Evolutionary conservation across 2,888 invertebrate species (phyloP), one percentile per base, ranked within the genome.

Genomic region (Erynnis tages): DNA sequence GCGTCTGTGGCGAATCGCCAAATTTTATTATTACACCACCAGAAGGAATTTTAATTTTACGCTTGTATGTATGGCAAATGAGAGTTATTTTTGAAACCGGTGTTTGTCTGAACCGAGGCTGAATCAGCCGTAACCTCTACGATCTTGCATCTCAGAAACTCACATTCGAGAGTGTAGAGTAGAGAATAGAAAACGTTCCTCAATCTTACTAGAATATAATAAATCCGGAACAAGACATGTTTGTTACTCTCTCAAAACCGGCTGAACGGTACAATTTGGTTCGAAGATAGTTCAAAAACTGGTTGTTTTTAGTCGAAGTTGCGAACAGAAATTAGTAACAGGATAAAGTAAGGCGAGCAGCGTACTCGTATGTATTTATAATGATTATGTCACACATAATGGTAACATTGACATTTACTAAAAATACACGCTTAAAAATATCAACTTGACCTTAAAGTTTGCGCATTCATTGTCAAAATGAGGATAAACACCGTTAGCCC

Each of bases 11-110:
- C 86, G 63, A 48, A 61, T 69, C 67, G 87, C 87, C 87, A 87
- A 74, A 71, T 72, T 80, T 63, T 86, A 84, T 82, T 80, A 82
- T 79, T 82, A 79, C 75, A 69, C 70, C 59, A 64, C 59, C 69
- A 38, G 52, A 21, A 71, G 73, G 77, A 76, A 80, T 78, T 82
- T 78, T 69, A 73, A 75, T 75, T 78, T 82, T 76, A 72, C 68
- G 60, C 71, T 57, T 57, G 63, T 65, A 60, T 57, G 59, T 65
- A 69, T 61, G 64, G 62, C 60, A 62, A 64, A 64, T 62, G 67
- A 66, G 68, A 27, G 70, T 65, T 82, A 82, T 82, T 82, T 76
- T 70, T 53, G 66, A 59, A 58, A 62, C 57, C 53, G 55, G 19
- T 47, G 53, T 38, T n/a, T 14, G 23, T 19, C 45, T 54, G 34